Base-by-base conservation (phyloP, 2,888 invertebrate species). In the Hesperia comma region DNA sequence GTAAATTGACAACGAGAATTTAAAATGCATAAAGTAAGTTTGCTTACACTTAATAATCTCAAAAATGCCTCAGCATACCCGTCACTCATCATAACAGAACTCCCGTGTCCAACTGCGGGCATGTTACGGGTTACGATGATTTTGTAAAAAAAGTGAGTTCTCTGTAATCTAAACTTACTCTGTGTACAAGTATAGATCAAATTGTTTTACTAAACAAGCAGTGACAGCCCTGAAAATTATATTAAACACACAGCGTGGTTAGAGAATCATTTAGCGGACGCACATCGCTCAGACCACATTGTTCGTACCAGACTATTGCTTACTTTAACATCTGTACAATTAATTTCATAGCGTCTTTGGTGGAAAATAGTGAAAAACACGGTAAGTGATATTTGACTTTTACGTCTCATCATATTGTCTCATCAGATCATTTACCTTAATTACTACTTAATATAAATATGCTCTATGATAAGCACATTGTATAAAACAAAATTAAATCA, bases 321-420 rank as follows among this genome's bases (percentile, higher is more conserved):
- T 49, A 46, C 4, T 49, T 10, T 10, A 1, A 6, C 15, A 19
- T 49, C 19, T 17, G 21, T 32, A 15, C 26, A 40, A 5, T n/a
- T 57, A 40, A 5, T n/a, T 57, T 26, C 6, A 69, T 68, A 70
- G 70, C 56, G 69, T 70, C 70, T 68, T 70, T 69, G 70, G 68
- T 64, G 67, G 67, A 26, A 68, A 63, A 5, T n/a, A 60, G 37
- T 17, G 41, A 46, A 40, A 61, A 64, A 21, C 32, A 15, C n/a
- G 64, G 69, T 70, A 60, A 49, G 69, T 69, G 12, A 37, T 37
- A 37, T 37, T 37, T 37, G 37, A 37, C 37, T 32, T 26, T 4
- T 26, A 26, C 26, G 2, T 26, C 26, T 26, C 5, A 5, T n/a
- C n/a, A n/a, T n/a, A n/a, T n/a, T n/a, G n/a, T n/a, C n/a, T n/a